Evolutionary conservation across 1,140 invertebrate genomes (phyloP).

Genomic region (Manduca sexta): DNA sequence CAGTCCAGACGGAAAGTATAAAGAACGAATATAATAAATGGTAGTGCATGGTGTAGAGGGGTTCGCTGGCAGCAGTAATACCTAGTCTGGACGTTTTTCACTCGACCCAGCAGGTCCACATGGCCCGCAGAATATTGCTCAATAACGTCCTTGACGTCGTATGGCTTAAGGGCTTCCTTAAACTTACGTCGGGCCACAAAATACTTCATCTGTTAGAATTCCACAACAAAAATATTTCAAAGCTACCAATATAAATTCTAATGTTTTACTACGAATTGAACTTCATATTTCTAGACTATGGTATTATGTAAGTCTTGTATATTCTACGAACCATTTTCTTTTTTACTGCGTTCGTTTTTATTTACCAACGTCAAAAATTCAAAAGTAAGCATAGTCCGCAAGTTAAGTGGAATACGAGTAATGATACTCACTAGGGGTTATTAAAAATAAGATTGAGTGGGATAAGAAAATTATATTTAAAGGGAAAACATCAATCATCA

Average conservation of each 20-base stretch:
- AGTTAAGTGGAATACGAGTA: too few species aligned
- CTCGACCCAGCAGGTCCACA: conserved; percentile 89
- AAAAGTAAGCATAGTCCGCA: too few species aligned
- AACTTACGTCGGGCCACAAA: conserved; percentile 95
- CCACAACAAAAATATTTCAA: conserved; percentile 24
- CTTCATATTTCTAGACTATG: too few species aligned
- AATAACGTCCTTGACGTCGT: conserved; percentile 98
- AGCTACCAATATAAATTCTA: background rate
- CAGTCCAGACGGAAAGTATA: conserved; percentile 46
- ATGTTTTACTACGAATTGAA: too few species aligned
- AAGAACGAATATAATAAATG: conserved; percentile 31
- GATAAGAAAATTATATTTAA: too few species aligned
- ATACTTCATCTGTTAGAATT: conserved; percentile 88
- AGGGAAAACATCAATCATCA: too few species aligned
- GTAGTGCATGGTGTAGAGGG: conserved; percentile 44
- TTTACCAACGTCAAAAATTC: too few species aligned
- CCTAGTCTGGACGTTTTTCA: conserved; percentile 93
- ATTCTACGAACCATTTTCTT: too few species aligned
- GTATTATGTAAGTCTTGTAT: too few species aligned
- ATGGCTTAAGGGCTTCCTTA: conserved; percentile 95
- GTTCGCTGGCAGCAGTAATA: conserved; percentile 60
- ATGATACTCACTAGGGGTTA: too few species aligned
- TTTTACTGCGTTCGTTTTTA: too few species aligned
- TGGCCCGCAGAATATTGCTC: conserved; percentile 96
- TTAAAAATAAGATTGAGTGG: too few species aligned